Base-by-base conservation (phyloP, 1,140 invertebrate genomes). In the Drosophila rufa region DNA sequence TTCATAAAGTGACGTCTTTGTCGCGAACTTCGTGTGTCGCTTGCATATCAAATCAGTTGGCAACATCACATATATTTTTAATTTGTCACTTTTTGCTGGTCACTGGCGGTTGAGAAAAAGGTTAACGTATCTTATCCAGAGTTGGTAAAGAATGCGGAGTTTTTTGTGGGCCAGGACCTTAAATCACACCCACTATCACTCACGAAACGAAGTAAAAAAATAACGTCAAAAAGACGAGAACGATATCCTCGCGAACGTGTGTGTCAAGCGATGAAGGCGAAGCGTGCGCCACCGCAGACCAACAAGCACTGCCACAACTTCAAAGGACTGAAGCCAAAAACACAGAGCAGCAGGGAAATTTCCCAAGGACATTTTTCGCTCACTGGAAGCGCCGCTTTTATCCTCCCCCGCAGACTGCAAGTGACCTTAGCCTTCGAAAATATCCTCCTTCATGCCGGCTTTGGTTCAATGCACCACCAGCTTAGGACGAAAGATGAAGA, bases 401-500 rank as follows among this genome's bases (percentile, higher is more conserved):
- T 51, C 47, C 73, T 66, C 74, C 74, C 62, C 43, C 65, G 62
- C 42, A 48, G 40, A 74, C 57, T 91, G 85, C 85, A 90, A 79
- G 77, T 90, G 85, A 90, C 85, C 86, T 90, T 90, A 90, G 86
- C 85, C 85, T 90, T 85, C 86, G 82, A 59, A 40, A 57, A 73
- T 73, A 60, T 68, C 67, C 53, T 25, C 19, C n/a, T 36, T 42
- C 70, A 59, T 64, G 81, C 85, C 85, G 81, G 85, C 65, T 51
- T 79, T 78, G 57, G 81, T 90, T 85, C 79, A 81, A 74, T 85
- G 86, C 77, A 83, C 84, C 60, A 78, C 57, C 55, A 45, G 55
- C 12, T 36, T 25, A 60, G 45, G 45, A 48, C 30, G 58, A 59
- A 69, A 62, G 40, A 53, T 74, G 65, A 56, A 19, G 40, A 12